Evolutionary conservation across 1,140 invertebrate genomes (phyloP), one percentile per base, ranked within the genome.

Genomic region (Octopus sinensis): DNA sequence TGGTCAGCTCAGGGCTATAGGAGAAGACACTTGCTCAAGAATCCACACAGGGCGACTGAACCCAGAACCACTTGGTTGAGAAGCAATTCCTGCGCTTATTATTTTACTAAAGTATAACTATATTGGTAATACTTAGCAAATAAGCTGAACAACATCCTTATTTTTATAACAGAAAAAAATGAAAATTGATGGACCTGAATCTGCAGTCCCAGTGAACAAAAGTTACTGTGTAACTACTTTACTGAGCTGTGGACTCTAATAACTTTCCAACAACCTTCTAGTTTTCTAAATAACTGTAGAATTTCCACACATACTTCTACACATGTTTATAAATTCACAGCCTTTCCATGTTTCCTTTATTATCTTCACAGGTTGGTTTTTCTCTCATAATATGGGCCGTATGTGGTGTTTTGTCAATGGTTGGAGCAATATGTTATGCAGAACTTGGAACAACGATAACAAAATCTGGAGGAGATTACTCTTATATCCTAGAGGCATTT

Each of bases 391-490:
- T 99, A 62, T 99, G 98, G 98, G 92, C 95, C 17, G 89, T 95
- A 4, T 98, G 96, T 71, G 98, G 98, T 10, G 23, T 90, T 5
- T 80, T 89, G 43, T 87, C 85, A 2, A 94, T 96, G 87, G 93
- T 98, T 80, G 97, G 97, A 7, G 96, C 96, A 2, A 91, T 99
- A 3, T 99, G 97, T 89, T 99, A 99, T 90, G 97, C 97, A 0
- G 98, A 99, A 93, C 92, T 99, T 79, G 98, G 98, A 93, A 93
- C 96, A 90, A 93, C 94, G 23, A 98, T 99, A 83, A 94, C 95
- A 4, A 96, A 97, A 88, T 98, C 96, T 53, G 98, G 98, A 6
- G 98, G 97, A 6, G 97, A 99, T 92, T 99, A 99, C 90, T 96
- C 96, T 0, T 99, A 99, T 88, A 97, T 99, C 73, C 94, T 94